These are phyloP conservation scores for Drosophila albomicans DNA, from an alignment of 1,140 invertebrate genomes.

Conservation along the genomic window DNA sequence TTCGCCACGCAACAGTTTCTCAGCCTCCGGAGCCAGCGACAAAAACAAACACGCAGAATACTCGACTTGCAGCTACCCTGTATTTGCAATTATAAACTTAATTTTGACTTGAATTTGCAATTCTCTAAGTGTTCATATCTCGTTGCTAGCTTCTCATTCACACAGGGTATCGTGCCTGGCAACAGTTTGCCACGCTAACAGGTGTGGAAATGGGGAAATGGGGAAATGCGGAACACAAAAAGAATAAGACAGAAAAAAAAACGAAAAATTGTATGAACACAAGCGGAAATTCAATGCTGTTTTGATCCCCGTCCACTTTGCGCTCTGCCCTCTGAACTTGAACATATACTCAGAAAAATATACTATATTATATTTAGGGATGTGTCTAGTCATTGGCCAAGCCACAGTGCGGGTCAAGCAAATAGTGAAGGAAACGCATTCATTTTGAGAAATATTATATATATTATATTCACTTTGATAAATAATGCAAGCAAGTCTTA, in stretches of 20 bases:
- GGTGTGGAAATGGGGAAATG: not conserved
- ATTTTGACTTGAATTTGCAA: not conserved
- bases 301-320: not conserved
- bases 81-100: not conserved
- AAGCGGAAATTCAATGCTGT: conserved; percentile 46
- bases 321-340: not conserved
- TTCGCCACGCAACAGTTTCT: not conserved
- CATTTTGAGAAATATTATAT: too few relatives aligned
- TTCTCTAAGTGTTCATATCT: too few relatives aligned
- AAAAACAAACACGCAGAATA: not conserved
- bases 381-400: not conserved
- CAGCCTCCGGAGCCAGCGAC: not conserved
- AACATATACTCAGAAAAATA: not conserved
- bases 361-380: not conserved
- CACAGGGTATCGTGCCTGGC: conserved; percentile 25
- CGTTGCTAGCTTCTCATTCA: not conserved
- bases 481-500: too few relatives aligned
- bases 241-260: not conserved
- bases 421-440: not conserved
- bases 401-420: conserved; percentile 18
- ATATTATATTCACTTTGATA: too few relatives aligned
- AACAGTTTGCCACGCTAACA: not conserved
- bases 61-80: not conserved
- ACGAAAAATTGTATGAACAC: conserved; percentile 39
- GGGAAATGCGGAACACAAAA: not conserved